A percentile compares a stretch with the other conserved stretches of the same genome.
Conservation (phyloP, 2,888 invertebrate species). For the Mactromeris polynyma region DNA sequence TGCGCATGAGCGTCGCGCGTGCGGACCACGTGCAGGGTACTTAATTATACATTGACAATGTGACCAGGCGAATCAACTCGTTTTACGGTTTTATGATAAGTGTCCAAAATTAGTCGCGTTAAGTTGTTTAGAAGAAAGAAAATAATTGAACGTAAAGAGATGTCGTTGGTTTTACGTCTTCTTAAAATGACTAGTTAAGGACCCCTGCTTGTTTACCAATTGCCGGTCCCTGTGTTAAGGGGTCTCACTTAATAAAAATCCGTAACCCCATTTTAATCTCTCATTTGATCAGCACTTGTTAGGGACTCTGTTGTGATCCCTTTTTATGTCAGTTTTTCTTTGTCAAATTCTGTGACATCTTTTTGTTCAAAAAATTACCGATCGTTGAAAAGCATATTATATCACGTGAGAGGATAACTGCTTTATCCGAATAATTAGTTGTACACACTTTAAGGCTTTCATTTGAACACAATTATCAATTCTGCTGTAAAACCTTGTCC, state of each 20-base stretch:
- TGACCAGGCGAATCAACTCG: slow-evolving; percentile 66
- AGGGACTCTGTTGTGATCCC: neutral
- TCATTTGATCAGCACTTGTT: slow-evolving; percentile 20
- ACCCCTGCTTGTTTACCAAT: slow-evolving; percentile 51
- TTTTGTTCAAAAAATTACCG: neutral
- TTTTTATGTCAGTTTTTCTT: neutral
- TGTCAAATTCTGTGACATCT: neutral
- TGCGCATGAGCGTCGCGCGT: slow-evolving; percentile 68
- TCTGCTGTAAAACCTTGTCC: neutral
- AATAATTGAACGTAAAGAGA: slow-evolving; percentile 58
- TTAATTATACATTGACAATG: slow-evolving; percentile 67
- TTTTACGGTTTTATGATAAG: slow-evolving; percentile 68
- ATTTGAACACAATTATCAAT: neutral
- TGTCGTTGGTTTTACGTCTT: slow-evolving; percentile 42
- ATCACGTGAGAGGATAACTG: neutral
- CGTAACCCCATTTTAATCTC: slow-evolving; percentile 51
- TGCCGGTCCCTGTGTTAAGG: slow-evolving; percentile 13
- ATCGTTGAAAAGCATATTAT: neutral
- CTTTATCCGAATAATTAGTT: neutral
- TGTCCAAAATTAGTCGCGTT: slow-evolving; percentile 67
- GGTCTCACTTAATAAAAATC: slow-evolving; percentile 32
- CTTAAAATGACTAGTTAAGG: slow-evolving; percentile 55
- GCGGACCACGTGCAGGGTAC: slow-evolving; percentile 71
- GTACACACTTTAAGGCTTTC: neutral
- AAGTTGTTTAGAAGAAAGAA: slow-evolving; percentile 66